These are phyloP conservation scores for Nematostella vectensis DNA, from an alignment of 92 coral and sea anemone genomes.

Conservation along the genomic window DNA sequence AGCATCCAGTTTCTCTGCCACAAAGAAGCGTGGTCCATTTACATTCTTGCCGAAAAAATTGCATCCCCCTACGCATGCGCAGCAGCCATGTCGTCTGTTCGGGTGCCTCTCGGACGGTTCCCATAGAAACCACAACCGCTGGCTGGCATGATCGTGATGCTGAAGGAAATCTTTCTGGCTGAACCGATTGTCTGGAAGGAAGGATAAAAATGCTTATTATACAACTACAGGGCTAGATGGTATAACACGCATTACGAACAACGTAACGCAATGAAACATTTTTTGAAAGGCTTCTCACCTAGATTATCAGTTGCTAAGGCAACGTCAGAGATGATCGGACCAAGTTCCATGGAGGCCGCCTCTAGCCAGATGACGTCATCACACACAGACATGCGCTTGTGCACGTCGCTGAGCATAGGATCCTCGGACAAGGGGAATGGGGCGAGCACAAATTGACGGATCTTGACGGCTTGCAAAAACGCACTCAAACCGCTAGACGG, in stretches of 20 bases:
- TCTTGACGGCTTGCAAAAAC: conserved; percentile 69
- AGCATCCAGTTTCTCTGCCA: conserved; percentile 89
- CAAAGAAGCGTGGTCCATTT: conserved; percentile 82
- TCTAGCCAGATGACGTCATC: conserved; percentile 89
- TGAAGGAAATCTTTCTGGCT: conserved; percentile 85
- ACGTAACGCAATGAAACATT: too few species aligned
- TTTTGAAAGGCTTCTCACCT: too few species aligned
- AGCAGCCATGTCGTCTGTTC: conserved; percentile 42
- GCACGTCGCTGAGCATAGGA: conserved; percentile 52
- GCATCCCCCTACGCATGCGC: conserved; percentile 95
- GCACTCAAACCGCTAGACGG: conserved; percentile 70
- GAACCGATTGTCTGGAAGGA: conserved; percentile 29
- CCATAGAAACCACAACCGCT: conserved; percentile 97
- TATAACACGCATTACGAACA: too few species aligned
- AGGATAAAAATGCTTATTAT: too few species aligned
- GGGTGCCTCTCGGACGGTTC: conserved; percentile 40
- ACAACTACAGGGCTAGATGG: too few species aligned
- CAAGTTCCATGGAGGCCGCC: conserved; percentile 71
- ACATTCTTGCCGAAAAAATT: conserved; percentile 90
- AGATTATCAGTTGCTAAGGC: conserved; percentile 34
- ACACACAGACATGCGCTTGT: conserved; percentile 64
- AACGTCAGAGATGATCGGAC: conserved; percentile 82
- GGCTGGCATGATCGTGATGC: conserved; percentile 66
- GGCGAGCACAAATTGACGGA: conserved; percentile 85
- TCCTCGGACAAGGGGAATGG: conserved; percentile 49